Base-by-base conservation (phyloP, 2,113 vertebrate species). In the Ibidorhyncha struthersii region DNA sequence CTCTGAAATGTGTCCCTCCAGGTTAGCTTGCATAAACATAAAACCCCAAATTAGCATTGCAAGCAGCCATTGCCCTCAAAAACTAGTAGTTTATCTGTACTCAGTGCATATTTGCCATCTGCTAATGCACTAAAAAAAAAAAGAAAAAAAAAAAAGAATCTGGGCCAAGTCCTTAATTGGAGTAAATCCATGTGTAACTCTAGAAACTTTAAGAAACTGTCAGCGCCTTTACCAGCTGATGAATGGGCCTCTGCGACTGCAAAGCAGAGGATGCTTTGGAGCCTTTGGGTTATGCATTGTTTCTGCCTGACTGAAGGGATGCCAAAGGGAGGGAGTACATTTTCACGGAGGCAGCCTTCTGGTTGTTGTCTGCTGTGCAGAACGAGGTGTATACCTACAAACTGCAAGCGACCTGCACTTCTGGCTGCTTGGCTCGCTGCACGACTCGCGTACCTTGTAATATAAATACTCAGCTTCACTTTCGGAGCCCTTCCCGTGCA, bases 11-110 rank as follows among this genome's bases (percentile, higher is more conserved):
- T 71, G 84, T 94, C 89, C 84, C 91, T 93, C 49, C 71, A 95
- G 91, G 85, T 97, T 93, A 96, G 59, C 84, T 90, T 95, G 83
- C 86, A 88, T 91, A 96, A 96, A 92, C 93, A 93, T 69, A 95
- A 95, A 90, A 16, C 59, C 53, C 38, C 63, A 88, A 86, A 96
- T 96, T 95, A 94, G 78, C 87, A 94, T 91, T 87, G 50, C 87
- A 96, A 90, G 82, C 62, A 95, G 52, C 63, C 62, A 81, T 74
- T 96, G 93, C 89, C 71, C 93, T 96, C 79, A 96, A 95, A 97
- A 97, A 40, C 0, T 70, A 83, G 78, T 77, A 70, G 84, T 86
- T 90, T 91, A 9, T 49, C 78, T 78, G 40, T 81, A 32, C 41
- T 85, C 29, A 58, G 29, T 93, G 84, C 53, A 66, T 94, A 76